Base-by-base conservation (phyloP, 37 sponge, comb jelly and placozoan species). In the Halisarca cf. caerulea region DNA sequence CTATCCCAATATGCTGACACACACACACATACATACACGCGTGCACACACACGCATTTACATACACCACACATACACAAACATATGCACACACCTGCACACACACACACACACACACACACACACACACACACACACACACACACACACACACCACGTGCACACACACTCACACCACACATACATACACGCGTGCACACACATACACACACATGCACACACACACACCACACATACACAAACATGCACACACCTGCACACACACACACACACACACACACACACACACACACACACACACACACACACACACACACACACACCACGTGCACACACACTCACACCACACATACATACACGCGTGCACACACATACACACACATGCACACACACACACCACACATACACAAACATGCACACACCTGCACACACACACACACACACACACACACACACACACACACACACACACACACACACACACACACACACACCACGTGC, bases 91-190 rank as follows among this genome's bases (percentile, higher is more conserved):
- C 64, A 62, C 64, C 6, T 23, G 15, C 64, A 62, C 64, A 62
- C 64, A 62, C 64, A 62, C 64, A 62, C 64, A 62, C 64, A 62
- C 64, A 62, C 64, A 62, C 64, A 62, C 64, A 62, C 64, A 62
- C 64, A 62, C 30, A 25, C 27, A 47, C 38, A 36, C 30, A 36
- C 39, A 78, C 39, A 18, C 38, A 15, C 33, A 42, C 28, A 36
- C 33, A 78, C 38, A 42, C 32, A 28, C 55, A 78, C 40, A 59
- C 60, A 17, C 66, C 53, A 47, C 70, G 25, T 47, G 66, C 66
- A 60, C 82, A 66, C 24, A 38, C 66, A 61, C 82, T 33, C 55
- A 45, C 83, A 42, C n/a, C 54, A 43, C 59, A 84, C 64, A 59
- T 45, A 77, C 80, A 86, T 55, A 53, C 71, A 43, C 54, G 15